These are phyloP conservation scores for Hesperophylax magnus DNA, from an alignment of 1,140 invertebrate genomes.

Conservation along the genomic window DNA sequence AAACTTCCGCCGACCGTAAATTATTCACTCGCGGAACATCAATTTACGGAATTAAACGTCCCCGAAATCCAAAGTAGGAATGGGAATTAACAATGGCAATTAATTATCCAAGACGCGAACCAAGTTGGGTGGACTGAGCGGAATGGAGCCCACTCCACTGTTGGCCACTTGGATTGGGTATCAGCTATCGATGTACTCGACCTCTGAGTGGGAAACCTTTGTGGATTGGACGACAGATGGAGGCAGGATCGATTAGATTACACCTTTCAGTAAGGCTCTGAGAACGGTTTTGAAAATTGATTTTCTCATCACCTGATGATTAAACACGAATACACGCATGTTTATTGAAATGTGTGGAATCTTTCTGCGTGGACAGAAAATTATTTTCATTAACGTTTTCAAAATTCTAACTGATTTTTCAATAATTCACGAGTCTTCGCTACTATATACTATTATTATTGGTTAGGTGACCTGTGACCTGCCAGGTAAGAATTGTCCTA, in stretches of 20 bases:
- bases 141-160: conserved; percentile 18
- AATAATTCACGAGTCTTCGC: too few species aligned
- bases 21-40: conserved; percentile 58
- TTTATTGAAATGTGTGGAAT: too few species aligned
- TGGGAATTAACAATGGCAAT: conserved; percentile 59
- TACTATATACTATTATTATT: too few species aligned
- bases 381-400: too few species aligned
- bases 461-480: too few species aligned
- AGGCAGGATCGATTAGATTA: conserved; percentile 8
- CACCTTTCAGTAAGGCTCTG: conserved; percentile 6
- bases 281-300: conserved; percentile 1
- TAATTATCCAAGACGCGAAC: conserved; percentile 58
- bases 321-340: too few species aligned
- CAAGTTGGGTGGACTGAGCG: conserved; percentile 52
- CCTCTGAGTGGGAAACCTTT: not conserved
- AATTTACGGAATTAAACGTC: conserved; percentile 59
- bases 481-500: too few species aligned
- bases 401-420: too few species aligned
- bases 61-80: conserved; percentile 58
- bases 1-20: conserved; percentile 54
- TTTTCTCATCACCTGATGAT: too few species aligned
- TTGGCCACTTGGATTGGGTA: too few species aligned
- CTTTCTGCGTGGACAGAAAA: too few species aligned
- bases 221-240: conserved; percentile 12
- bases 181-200: too few species aligned